Evolutionary conservation across 2,113 vertebrate genomes (phyloP).

Genomic region (Microcebus lehilahytsara): DNA sequence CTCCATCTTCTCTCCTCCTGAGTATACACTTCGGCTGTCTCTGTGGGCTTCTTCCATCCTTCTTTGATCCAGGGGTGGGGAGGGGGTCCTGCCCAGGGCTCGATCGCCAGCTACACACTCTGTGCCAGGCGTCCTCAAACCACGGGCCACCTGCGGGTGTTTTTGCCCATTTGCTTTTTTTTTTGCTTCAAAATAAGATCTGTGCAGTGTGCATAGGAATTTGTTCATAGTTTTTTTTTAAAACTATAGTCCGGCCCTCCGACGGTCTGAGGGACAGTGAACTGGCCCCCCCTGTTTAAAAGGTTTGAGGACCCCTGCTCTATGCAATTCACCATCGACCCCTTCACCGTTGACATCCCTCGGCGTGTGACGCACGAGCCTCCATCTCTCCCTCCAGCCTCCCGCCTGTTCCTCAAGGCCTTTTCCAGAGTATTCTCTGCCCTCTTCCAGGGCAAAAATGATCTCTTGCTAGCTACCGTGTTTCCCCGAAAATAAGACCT

Average conservation of each 20-base stretch:
- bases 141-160: too few relatives aligned
- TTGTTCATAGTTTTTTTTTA: too few relatives aligned
- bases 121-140: too few relatives aligned
- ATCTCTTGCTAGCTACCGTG: background rate
- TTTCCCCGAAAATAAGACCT: too few relatives aligned
- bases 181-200: too few relatives aligned
- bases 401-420: background rate
- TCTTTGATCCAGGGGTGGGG: background rate
- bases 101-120: too few relatives aligned
- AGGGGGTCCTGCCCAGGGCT: background rate
- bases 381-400: background rate
- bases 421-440: background rate
- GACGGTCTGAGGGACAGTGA: too few relatives aligned
- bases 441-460: background rate
- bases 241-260: too few relatives aligned
- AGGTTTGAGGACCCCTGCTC: background rate
- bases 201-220: too few relatives aligned
- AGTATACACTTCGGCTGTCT: background rate
- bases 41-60: background rate
- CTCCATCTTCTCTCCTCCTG: background rate
- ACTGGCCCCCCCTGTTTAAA: too few relatives aligned
- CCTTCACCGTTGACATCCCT: background rate
- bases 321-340: background rate
- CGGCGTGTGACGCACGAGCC: fast-evolving
- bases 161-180: too few relatives aligned